These are phyloP conservation scores for Cryptops parisi DNA, from an alignment of 2,888 invertebrate genomes.

Conservation along the genomic window DNA sequence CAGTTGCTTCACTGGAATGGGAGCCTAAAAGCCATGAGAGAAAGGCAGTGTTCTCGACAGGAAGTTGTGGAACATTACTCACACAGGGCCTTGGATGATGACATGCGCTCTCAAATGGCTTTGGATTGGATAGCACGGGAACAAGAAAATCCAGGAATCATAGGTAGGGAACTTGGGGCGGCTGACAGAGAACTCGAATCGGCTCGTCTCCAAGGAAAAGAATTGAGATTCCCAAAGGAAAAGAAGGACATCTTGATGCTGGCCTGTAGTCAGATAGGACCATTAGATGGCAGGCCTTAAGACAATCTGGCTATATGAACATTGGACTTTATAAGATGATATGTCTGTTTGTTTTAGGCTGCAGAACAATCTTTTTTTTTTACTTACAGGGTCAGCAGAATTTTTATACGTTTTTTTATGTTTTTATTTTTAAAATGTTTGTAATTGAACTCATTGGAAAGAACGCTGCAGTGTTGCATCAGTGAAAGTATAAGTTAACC, in stretches of 20 bases:
- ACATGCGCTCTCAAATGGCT: slow-evolving; percentile 93
- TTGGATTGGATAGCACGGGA: slow-evolving; percentile 74
- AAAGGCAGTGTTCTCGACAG: slow-evolving; percentile 83
- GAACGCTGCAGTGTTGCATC: too few relatives aligned
- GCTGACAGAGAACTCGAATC: slow-evolving; percentile 76
- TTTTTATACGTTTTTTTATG: too few relatives aligned
- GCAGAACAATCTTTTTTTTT: too few relatives aligned
- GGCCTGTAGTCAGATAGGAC: slow-evolving; percentile 61
- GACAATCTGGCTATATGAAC: too few relatives aligned
- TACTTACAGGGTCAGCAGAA: too few relatives aligned
- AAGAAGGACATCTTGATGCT: slow-evolving; percentile 85
- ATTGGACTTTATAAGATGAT: too few relatives aligned
- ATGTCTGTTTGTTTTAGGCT: too few relatives aligned
- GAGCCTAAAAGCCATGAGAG: slow-evolving; percentile 86
- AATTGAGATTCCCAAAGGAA: slow-evolving; percentile 85
- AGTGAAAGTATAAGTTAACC: too few relatives aligned
- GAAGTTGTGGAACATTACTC: slow-evolving; percentile 86
- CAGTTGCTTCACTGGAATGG: slow-evolving; percentile 94
- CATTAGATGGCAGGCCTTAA: slow-evolving; percentile 14
- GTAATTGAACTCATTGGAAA: too few relatives aligned
- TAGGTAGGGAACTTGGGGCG: slow-evolving; percentile 62
- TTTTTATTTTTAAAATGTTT: too few relatives aligned
- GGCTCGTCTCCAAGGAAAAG: slow-evolving; percentile 73
- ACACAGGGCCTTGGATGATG: slow-evolving; percentile 78
- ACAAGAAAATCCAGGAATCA: slow-evolving; percentile 52